phyloP scores from a whole-genome alignment of 2,113 vertebrate genomes.

The Anarhynchus alexandrinus region DNA sequence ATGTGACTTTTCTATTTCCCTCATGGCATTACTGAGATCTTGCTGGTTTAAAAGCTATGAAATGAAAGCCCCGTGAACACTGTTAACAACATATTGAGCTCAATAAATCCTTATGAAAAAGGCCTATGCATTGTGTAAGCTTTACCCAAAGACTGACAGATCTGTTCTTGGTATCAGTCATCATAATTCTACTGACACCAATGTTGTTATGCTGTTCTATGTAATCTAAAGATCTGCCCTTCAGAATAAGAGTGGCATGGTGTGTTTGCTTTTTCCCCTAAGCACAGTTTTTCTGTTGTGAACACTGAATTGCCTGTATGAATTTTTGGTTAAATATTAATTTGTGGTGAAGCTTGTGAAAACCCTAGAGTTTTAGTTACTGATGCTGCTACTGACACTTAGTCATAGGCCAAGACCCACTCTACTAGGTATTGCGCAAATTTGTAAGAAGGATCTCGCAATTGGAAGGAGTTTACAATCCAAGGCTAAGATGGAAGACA shows the following conservation, averaged over 20 bases:
- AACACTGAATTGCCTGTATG: neutral
- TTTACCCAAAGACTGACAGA: neutral
- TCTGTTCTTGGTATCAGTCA: neutral
- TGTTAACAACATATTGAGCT: neutral
- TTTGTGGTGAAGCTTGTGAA: neutral
- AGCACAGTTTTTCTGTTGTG: neutral
- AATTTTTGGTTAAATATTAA: neutral
- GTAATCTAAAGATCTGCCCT: neutral
- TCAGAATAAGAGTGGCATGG: neutral
- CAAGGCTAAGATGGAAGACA: neutral
- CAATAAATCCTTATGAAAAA: neutral
- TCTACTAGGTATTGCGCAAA: neutral
- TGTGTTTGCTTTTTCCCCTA: neutral
- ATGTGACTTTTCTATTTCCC: neutral
- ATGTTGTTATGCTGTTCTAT: neutral
- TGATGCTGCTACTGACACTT: neutral
- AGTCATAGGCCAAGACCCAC: neutral
- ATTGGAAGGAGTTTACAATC: neutral
- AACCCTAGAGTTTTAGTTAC: neutral
- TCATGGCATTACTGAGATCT: neutral
- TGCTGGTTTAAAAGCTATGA: neutral
- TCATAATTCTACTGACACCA: neutral
- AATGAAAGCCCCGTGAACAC: neutral
- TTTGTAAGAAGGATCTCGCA: neutral
- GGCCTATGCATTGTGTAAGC: neutral